Percentiles rank a stretch among this genome's conserved stretches.
Conservation (phyloP, 1,140 invertebrate genomes). For the Mesaphorura yosii region DNA sequence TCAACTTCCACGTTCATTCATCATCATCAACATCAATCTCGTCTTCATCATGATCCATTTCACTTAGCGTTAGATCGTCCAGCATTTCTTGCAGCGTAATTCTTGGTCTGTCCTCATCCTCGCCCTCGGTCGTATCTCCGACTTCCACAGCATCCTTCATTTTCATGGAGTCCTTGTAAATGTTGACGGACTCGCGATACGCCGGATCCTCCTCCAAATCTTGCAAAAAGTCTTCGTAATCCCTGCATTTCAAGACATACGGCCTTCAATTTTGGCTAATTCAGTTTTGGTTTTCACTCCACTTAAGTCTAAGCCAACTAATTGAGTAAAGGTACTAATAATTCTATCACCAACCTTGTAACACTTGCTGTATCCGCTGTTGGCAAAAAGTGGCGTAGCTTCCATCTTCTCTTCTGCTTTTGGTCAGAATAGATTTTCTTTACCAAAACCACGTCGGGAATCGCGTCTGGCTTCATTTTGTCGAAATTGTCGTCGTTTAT, state of each 20-base stretch:
- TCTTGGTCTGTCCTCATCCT: conserved; percentile 60
- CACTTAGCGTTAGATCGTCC: conserved; percentile 77
- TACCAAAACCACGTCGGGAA: conserved; percentile 86
- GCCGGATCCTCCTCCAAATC: conserved; percentile 91
- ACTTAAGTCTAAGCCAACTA: neutral
- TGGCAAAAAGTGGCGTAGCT: conserved; percentile 69
- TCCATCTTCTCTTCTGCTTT: conserved; percentile 74
- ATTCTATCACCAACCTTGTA: conserved; percentile 47
- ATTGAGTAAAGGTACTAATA: neutral
- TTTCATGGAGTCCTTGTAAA: conserved; percentile 59
- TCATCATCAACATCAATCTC: conserved; percentile 14
- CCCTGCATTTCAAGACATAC: conserved; percentile 52
- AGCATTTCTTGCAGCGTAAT: conserved; percentile 96
- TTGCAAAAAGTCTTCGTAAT: conserved; percentile 91
- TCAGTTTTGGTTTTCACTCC: neutral
- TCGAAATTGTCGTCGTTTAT: conserved; percentile 82
- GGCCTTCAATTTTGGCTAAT: neutral
- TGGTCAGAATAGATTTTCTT: conserved; percentile 83
- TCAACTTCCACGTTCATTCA: too few relatives aligned
- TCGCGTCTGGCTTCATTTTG: conserved; percentile 53
- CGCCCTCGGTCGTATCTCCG: conserved; percentile 44
- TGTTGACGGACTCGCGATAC: conserved; percentile 81
- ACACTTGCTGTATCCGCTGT: conserved; percentile 58
- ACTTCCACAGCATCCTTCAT: conserved; percentile 14
- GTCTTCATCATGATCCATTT: conserved; percentile 38